A percentile compares a stretch with the other conserved stretches of the same genome.
phyloP scores from a whole-genome alignment of 2,888 invertebrate genomes.

The Drosophila testacea region DNA sequence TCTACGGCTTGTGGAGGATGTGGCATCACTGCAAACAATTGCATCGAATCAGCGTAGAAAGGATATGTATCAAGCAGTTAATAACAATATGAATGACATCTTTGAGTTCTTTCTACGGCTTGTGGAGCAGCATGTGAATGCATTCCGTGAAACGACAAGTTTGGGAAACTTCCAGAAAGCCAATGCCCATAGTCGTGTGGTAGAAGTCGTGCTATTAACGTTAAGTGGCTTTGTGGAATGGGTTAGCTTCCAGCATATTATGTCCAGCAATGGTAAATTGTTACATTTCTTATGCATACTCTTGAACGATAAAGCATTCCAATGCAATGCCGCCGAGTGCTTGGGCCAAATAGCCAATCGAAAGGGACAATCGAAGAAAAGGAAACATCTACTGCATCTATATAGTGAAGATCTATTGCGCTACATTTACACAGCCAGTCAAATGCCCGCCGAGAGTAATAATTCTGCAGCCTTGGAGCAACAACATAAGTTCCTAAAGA shows the following conservation, averaged over 20 bases:
- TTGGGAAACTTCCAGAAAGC: conserved; percentile 89
- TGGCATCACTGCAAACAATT: conserved; percentile 94
- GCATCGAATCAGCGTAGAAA: conserved; percentile 95
- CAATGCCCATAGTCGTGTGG: conserved; percentile 91
- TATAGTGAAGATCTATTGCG: conserved; percentile 94
- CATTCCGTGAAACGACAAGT: conserved; percentile 89
- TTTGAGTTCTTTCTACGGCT: conserved; percentile 93
- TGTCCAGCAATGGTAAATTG: conserved; percentile 92
- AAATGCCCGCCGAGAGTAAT: conserved; percentile 55
- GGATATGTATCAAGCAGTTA: conserved; percentile 95
- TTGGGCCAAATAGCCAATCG: conserved; percentile 93
- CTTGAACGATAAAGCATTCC: conserved; percentile 92
- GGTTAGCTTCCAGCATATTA: conserved; percentile 94
- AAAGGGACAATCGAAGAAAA: conserved; percentile 93
- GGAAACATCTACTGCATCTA: conserved; percentile 93
- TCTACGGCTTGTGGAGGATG: conserved; percentile 96
- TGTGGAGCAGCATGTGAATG: conserved; percentile 92
- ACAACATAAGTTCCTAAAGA: conserved; percentile 93
- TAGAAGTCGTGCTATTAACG: conserved; percentile 93
- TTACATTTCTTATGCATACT: conserved; percentile 93
- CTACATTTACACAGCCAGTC: conserved; percentile 89
- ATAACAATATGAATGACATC: conserved; percentile 94
- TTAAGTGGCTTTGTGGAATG: conserved; percentile 96
- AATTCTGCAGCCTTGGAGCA: conserved; percentile 74
- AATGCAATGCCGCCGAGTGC: conserved; percentile 94